Conservation (phyloP, 2,888 invertebrate species). For the Leuctra nigra region DNA sequence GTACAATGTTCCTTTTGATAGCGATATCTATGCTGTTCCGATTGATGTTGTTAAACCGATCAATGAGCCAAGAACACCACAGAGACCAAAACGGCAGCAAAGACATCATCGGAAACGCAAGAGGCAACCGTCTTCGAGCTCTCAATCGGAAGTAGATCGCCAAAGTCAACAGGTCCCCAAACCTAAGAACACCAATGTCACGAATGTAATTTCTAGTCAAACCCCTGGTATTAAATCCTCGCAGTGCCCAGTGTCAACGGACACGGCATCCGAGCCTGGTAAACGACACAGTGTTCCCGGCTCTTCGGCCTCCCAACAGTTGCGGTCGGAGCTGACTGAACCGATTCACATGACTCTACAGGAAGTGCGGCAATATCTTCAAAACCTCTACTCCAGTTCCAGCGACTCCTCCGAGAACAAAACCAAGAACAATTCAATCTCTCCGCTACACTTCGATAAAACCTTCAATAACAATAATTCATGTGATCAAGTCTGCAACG, state of each 20-base stretch:
- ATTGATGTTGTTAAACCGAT: conserved; percentile 66
- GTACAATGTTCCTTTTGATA: conserved; percentile 84
- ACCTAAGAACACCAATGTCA: conserved; percentile 13
- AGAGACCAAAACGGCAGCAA: conserved; percentile 41
- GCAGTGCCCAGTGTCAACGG: conserved; percentile 7
- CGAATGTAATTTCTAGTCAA: conserved; percentile 22
- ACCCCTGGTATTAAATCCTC: background rate
- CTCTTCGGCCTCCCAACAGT: conserved; percentile 44
- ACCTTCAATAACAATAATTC: conserved; percentile 40
- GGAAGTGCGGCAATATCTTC: conserved; percentile 76
- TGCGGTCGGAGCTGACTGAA: conserved; percentile 44
- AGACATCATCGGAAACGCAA: conserved; percentile 42
- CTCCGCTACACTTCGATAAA: conserved; percentile 35
- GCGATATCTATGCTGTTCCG: conserved; percentile 81
- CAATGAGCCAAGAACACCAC: conserved; percentile 41
- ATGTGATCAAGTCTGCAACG: conserved; percentile 42
- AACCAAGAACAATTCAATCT: conserved; percentile 23
- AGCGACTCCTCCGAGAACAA: conserved; percentile 53
- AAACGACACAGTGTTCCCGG: conserved; percentile 66
- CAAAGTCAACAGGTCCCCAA: conserved; percentile 7
- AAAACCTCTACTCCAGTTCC: conserved; percentile 71
- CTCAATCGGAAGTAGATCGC: conserved; percentile 34
- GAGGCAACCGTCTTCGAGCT: conserved; percentile 45
- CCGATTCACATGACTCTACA: conserved; percentile 78
- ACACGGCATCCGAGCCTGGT: conserved; percentile 21